A percentile compares a stretch with the other conserved stretches of the same genome.
phyloP scores from a whole-genome alignment of 2,888 invertebrate genomes.

The Cenopis cana region DNA sequence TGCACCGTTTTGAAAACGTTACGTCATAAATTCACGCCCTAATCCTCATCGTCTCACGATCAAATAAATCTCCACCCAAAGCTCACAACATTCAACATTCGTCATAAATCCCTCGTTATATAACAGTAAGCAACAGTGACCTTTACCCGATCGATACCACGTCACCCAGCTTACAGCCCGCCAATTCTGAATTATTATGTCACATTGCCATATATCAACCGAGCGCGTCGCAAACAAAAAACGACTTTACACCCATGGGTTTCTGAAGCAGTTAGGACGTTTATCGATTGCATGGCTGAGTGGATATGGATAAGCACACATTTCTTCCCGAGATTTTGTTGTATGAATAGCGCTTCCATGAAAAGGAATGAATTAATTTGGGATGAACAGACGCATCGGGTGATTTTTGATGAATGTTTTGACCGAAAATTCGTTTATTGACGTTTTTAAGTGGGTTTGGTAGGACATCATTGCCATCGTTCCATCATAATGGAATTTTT shows the following conservation, averaged over 20 bases:
- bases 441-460: not conserved
- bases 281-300: slow-evolving; percentile 2
- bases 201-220: slow-evolving; percentile 47
- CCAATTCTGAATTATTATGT: slow-evolving; percentile 53
- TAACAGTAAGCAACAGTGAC: slow-evolving; percentile 41
- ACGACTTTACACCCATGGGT: not conserved
- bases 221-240: not conserved
- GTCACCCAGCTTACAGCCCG: slow-evolving; percentile 50
- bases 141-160: slow-evolving; percentile 54
- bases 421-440: slow-evolving; percentile 19
- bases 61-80: slow-evolving; percentile 2
- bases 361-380: slow-evolving; percentile 36
- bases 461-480: not conserved
- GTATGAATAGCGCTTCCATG: slow-evolving; percentile 19
- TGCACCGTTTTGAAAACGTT: no score
- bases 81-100: not conserved
- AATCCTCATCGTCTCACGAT: slow-evolving; percentile 1
- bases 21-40: not conserved
- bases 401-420: slow-evolving; percentile 24
- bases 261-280: slow-evolving; percentile 7
- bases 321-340: slow-evolving; percentile 15
- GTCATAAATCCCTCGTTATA: slow-evolving; percentile 18
- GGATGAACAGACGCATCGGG: slow-evolving; percentile 20
- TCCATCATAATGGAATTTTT: no score
- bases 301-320: slow-evolving; percentile 15